These are phyloP conservation scores for Leptodirus hochenwartii DNA, from an alignment of 2,888 invertebrate genomes.

Conservation along the genomic window DNA sequence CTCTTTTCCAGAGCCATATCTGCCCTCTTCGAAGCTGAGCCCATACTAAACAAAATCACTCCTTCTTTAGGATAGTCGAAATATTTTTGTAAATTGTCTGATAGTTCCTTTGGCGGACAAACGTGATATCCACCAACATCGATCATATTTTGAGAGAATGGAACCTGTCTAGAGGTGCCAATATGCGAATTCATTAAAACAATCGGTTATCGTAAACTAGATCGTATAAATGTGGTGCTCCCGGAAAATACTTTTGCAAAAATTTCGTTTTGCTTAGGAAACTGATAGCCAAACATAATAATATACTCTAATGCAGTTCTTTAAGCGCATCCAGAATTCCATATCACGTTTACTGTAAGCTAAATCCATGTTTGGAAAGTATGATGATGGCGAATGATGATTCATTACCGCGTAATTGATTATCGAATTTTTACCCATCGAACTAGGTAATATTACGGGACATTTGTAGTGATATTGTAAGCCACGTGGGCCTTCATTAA, in stretches of 20 bases:
- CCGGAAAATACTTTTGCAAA: constrained; percentile 18
- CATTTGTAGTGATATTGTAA: constrained; percentile 15
- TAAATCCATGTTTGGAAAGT: constrained; percentile 12
- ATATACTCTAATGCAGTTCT: constrained; percentile 8
- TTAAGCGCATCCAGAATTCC: constrained; percentile 20
- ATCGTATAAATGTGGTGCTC: constrained; percentile 16
- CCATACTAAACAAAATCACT: constrained; percentile 39
- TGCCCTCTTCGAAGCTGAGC: constrained; percentile 35
- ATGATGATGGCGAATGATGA: constrained; percentile 15
- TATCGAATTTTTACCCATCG: constrained; percentile 12
- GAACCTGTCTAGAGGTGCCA: constrained; percentile 28
- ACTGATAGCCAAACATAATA: no score
- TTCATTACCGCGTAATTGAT: constrained; percentile 15
- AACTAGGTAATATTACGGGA: constrained; percentile 14
- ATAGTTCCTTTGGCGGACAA: constrained; percentile 13
- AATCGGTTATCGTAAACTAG: constrained; percentile 20
- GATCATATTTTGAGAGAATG: constrained; percentile 32
- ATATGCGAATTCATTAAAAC: constrained; percentile 32
- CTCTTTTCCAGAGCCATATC: constrained; percentile 32
- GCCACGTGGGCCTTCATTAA: constrained; percentile 16
- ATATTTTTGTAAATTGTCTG: constrained; percentile 28
- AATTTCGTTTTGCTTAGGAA: constrained; percentile 14
- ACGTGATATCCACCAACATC: constrained; percentile 37
- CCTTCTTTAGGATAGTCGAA: constrained; percentile 33
- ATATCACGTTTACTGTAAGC: constrained; percentile 13